Conservation (phyloP, 2,113 vertebrate species). For the Addax nasomaculatus region DNA sequence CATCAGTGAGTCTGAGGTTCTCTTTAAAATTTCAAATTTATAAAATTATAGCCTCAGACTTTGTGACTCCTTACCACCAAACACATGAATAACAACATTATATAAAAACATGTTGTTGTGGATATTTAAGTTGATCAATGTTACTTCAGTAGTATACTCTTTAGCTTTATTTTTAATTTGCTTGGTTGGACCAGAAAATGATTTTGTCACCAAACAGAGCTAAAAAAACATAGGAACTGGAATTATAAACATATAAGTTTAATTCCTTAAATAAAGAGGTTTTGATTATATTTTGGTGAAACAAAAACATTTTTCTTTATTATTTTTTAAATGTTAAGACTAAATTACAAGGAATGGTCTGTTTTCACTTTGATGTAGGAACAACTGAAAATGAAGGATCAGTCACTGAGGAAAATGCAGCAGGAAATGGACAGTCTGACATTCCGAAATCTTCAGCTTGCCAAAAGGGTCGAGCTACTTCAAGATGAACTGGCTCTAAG, state of each 20-base stretch:
- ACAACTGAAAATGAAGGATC: conserved; percentile 96
- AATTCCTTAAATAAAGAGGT: neutral
- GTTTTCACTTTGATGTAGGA: conserved; percentile 82
- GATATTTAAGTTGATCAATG: neutral
- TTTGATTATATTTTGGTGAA: conserved; percentile 45
- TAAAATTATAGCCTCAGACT: neutral
- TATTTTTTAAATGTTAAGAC: conserved; percentile 7
- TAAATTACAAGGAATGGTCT: conserved; percentile 7
- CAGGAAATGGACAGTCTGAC: conserved; percentile 99
- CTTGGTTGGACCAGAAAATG: neutral
- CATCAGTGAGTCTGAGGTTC: neutral
- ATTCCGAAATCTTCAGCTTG: conserved; percentile 96
- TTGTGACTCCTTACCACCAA: neutral
- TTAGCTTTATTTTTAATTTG: conserved; percentile 15
- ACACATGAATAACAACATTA: neutral
- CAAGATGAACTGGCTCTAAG: conserved; percentile 91
- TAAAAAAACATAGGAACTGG: conserved; percentile 9
- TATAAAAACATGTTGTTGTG: neutral
- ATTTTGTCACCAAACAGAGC: neutral
- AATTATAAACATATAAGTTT: neutral
- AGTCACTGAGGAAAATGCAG: conserved; percentile 93
- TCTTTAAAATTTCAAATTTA: neutral
- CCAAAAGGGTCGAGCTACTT: conserved; percentile 96
- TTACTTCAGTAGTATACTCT: neutral
- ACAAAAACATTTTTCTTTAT: neutral